These are phyloP conservation scores for Sparidentex hasta DNA, from an alignment of 2,797 vertebrate genomes.

Conservation along the genomic window DNA sequence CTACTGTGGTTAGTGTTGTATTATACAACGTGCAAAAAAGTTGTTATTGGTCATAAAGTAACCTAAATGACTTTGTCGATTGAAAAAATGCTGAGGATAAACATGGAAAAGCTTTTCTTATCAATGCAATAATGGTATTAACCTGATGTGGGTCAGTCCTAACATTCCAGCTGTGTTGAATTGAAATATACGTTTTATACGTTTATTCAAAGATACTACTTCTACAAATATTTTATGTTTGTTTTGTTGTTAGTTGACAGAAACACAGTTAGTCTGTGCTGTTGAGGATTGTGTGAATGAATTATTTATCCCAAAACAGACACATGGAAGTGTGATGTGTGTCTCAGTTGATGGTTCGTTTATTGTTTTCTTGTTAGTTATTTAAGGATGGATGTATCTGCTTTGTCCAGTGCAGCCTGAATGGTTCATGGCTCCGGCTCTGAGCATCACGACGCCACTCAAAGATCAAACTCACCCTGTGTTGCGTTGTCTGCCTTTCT, in stretches of 20 bases:
- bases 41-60: not conserved
- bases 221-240: no score
- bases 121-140: not conserved
- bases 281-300: not conserved
- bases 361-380: not conserved
- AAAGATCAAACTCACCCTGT: slow-evolving; percentile 7
- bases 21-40: not conserved
- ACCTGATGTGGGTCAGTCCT: not conserved
- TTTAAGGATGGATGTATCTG: not conserved
- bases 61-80: not conserved
- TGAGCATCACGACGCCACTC: slow-evolving; percentile 13
- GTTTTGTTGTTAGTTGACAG: not conserved
- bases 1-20: no score
- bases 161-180: not conserved
- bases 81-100: not conserved
- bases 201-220: not conserved
- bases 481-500: not conserved
- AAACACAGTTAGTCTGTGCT: not conserved
- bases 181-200: not conserved
- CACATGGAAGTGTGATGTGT: not conserved
- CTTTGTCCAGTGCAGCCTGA: not conserved
- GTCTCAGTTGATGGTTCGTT: not conserved
- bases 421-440: slow-evolving; percentile 1
- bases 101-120: not conserved
- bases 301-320: not conserved